phyloP scores from a whole-genome alignment of 53 echinoderm and acorn worm species.

The Glandiceps talaboti region DNA sequence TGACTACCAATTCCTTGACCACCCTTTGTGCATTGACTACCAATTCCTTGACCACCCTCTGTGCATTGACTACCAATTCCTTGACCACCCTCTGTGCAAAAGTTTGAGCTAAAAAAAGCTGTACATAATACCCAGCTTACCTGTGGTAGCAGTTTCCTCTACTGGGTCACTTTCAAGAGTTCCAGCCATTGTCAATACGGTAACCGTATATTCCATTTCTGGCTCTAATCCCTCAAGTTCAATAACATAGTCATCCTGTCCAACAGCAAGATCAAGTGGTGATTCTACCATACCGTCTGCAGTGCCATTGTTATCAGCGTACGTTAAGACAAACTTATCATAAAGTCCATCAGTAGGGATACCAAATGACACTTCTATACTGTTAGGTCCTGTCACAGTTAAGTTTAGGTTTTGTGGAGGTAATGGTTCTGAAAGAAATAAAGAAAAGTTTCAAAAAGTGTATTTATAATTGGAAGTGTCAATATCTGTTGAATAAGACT shows the following conservation, averaged over 20 bases:
- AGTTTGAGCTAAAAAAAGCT: too few species aligned
- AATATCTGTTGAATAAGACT: too few species aligned
- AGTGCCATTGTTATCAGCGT: neutral
- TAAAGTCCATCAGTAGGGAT: neutral
- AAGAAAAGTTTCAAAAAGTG: too few species aligned
- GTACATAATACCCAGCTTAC: too few species aligned
- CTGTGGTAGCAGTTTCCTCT: neutral
- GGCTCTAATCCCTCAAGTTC: constrained; percentile 28
- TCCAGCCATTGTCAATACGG: constrained; percentile 10
- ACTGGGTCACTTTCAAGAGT: neutral
- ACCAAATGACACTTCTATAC: constrained; percentile 5
- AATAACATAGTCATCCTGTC: neutral
- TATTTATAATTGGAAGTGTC: too few species aligned
- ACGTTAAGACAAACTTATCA: neutral
- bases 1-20: too few species aligned
- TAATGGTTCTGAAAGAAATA: constrained; percentile 17
- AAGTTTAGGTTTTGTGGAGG: constrained; percentile 12
- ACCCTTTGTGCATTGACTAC: too few species aligned
- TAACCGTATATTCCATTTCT: constrained; percentile 33
- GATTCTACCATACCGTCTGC: neutral
- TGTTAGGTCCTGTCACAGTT: neutral
- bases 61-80: too few species aligned
- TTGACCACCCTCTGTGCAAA: too few species aligned
- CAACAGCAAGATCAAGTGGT: neutral
- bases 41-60: too few species aligned